Percentiles rank a stretch among this genome's conserved stretches.
These are phyloP conservation scores for Philaethria dido DNA, from an alignment of 2,888 invertebrate species.

Conservation along the genomic window DNA sequence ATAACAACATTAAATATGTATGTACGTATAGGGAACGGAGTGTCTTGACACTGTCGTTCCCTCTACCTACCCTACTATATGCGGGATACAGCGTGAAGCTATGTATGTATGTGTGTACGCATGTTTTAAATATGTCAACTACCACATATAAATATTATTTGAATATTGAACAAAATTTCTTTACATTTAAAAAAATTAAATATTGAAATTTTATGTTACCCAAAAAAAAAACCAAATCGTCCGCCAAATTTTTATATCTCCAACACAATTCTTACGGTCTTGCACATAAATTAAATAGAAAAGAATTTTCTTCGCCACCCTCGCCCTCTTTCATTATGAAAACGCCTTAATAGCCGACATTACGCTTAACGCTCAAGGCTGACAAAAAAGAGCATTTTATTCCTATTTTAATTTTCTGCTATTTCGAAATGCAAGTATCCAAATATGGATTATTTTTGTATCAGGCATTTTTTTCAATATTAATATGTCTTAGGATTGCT, in stretches of 20 bases:
- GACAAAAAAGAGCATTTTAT: conserved; percentile 36
- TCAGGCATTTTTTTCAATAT: too few relatives aligned
- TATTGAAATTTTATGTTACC: not conserved
- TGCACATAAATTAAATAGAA: conserved; percentile 36
- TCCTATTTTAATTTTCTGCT: conserved; percentile 24
- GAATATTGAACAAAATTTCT: not conserved
- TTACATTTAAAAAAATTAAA: too few relatives aligned
- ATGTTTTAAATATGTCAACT: too few relatives aligned
- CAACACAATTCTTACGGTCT: conserved; percentile 23
- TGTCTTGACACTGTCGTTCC: too few relatives aligned
- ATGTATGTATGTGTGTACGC: too few relatives aligned
- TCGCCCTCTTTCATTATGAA: conserved; percentile 46
- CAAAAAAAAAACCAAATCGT: not conserved
- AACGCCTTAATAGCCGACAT: conserved; percentile 45
- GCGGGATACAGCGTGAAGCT: too few relatives aligned
- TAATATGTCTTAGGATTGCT: too few relatives aligned
- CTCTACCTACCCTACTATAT: too few relatives aligned
- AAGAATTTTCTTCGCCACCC: conserved; percentile 36
- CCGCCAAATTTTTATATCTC: conserved; percentile 7
- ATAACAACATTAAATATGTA: too few relatives aligned
- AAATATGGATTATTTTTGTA: not conserved
- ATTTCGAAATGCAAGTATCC: conserved; percentile 28
- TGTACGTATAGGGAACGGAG: too few relatives aligned
- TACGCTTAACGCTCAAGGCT: conserved; percentile 44
- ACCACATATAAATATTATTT: too few relatives aligned